phyloP scores from a whole-genome alignment of 2,797 vertebrate genomes.

The Danio aesculapii region DNA sequence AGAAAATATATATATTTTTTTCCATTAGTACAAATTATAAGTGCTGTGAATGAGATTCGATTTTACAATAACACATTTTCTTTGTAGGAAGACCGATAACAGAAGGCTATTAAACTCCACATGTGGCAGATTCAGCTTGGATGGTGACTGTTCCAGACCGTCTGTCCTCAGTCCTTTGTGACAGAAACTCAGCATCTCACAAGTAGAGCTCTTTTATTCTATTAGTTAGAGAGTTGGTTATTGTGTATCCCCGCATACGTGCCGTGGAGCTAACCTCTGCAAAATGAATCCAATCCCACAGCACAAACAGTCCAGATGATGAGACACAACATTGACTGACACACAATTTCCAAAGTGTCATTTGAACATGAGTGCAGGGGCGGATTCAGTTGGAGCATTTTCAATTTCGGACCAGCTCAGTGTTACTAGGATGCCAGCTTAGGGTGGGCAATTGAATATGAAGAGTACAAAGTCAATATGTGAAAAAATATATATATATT shows the following conservation, averaged over 20 bases:
- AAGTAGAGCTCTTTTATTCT: constrained; percentile 26
- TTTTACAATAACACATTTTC: constrained; percentile 26
- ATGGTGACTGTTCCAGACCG: constrained; percentile 4
- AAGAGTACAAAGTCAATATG: background rate
- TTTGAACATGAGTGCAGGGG: constrained; percentile 7
- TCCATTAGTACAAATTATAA: constrained; percentile 37
- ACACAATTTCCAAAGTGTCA: constrained; percentile 56
- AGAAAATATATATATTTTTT: constrained; percentile 25
- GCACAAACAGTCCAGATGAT: constrained; percentile 35
- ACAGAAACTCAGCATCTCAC: constrained; percentile 38
- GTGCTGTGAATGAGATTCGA: constrained; percentile 20
- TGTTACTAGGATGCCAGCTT: background rate
- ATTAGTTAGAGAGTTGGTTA: constrained; percentile 25
- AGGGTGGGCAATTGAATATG: background rate
- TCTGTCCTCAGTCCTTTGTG: constrained; percentile 32
- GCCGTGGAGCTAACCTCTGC: constrained; percentile 30
- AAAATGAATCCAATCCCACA: constrained; percentile 40
- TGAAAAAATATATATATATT: background rate
- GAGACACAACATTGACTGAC: constrained; percentile 48
- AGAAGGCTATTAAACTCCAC: constrained; percentile 28
- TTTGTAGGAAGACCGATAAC: constrained; percentile 23
- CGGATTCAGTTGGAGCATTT: constrained; percentile 6
- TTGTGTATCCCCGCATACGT: constrained; percentile 27
- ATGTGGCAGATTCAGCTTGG: constrained; percentile 41
- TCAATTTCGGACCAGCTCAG: background rate